A percentile compares a stretch with the other conserved stretches of the same genome.
Conservation (phyloP, 2,113 vertebrate species). For the Opisthocomus hoazin region DNA sequence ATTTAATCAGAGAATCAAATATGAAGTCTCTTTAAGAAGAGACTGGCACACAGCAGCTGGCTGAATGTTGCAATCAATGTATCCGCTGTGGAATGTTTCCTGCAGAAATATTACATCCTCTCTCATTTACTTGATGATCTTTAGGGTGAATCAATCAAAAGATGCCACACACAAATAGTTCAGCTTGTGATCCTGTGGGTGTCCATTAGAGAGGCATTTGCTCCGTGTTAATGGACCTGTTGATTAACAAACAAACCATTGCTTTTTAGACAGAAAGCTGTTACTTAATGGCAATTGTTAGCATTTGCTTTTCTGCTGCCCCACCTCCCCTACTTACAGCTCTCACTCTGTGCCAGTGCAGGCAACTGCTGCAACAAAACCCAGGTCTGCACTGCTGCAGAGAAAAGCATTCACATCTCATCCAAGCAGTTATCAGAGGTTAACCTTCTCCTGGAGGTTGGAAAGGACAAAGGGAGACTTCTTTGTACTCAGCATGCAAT, state of each 20-base stretch:
- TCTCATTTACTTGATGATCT: constrained; percentile 60
- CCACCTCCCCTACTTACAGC: not conserved
- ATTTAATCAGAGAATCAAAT: constrained; percentile 23
- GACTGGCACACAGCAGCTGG: constrained; percentile 9
- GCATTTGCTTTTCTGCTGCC: not conserved
- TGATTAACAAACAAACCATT: constrained; percentile 36
- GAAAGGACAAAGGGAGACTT: not conserved
- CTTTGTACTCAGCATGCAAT: rapidly evolving
- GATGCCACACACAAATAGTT: not conserved
- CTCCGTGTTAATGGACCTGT: constrained; percentile 28
- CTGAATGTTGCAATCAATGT: constrained; percentile 45
- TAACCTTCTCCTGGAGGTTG: not conserved
- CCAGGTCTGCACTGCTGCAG: not conserved
- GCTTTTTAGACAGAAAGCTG: constrained; percentile 21
- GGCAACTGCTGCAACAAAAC: not conserved
- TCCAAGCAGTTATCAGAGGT: not conserved
- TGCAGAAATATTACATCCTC: constrained; percentile 62
- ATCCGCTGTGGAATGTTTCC: constrained; percentile 48
- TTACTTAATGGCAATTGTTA: not conserved
- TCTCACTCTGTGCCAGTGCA: not conserved
- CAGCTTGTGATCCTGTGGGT: constrained; percentile 1
- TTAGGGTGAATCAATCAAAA: constrained; percentile 57
- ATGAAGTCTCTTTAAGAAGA: constrained; percentile 1
- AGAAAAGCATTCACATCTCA: not conserved
- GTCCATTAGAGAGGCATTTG: constrained; percentile 33